Evolutionary conservation across 1,140 invertebrate genomes (phyloP).

Genomic region (Mamestra configurata): DNA sequence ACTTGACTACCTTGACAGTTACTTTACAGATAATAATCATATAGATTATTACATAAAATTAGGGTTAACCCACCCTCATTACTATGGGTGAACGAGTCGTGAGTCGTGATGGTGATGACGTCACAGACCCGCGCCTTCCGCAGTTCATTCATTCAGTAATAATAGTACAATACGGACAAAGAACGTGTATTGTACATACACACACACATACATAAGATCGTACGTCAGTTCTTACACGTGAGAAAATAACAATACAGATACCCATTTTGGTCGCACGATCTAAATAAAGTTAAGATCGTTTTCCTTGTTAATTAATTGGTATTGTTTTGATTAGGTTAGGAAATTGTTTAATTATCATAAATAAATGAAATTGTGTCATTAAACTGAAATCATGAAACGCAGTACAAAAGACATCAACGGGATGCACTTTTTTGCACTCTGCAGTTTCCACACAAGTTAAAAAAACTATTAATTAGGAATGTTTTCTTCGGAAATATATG

Average conservation of each 20-base stretch:
- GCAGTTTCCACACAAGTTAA: no score
- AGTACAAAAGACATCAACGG: slow-evolving; percentile 72
- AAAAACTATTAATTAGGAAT: no score
- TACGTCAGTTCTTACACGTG: slow-evolving; percentile 24
- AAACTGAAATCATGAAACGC: not conserved
- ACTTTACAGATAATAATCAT: slow-evolving; percentile 3
- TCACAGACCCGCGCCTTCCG: slow-evolving; percentile 48
- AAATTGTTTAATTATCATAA: slow-evolving; percentile 3
- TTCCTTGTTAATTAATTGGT: not conserved
- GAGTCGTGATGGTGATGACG: slow-evolving; percentile 45
- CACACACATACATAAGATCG: slow-evolving; percentile 7
- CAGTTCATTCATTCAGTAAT: slow-evolving; percentile 55
- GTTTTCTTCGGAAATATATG: no score
- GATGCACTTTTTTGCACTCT: slow-evolving; percentile 17
- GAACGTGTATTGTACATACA: not conserved
- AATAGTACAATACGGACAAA: slow-evolving; percentile 36
- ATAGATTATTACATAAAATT: slow-evolving; percentile 26
- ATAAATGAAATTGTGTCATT: no score
- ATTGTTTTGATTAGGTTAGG: not conserved
- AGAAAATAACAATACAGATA: slow-evolving; percentile 36
- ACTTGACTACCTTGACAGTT: slow-evolving; percentile 15
- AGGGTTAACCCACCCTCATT: slow-evolving; percentile 42
- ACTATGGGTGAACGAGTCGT: not conserved
- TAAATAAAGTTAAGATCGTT: not conserved
- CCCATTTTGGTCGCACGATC: slow-evolving; percentile 37